Base-by-base conservation (phyloP, 2,113 vertebrate species). In the Poeciliopsis turrubarensis region DNA sequence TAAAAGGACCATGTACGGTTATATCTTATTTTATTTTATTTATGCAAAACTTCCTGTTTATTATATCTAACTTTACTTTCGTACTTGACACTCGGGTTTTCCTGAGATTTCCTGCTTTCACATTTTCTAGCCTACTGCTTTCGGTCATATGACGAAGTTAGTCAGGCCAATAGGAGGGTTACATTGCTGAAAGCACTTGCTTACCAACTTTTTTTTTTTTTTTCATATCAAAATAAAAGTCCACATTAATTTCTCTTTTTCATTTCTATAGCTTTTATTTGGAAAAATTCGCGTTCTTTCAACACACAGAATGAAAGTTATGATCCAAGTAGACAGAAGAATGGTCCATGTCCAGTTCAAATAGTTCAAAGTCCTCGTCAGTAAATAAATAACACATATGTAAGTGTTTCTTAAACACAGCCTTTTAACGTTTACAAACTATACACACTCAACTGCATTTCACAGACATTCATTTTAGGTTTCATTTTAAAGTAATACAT, bases 331-430 rank as follows among this genome's bases (percentile, higher is more conserved):
- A 74, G 51, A 70, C 17, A 7, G 64, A 6, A 26, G n/a, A 15
- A n/a, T 60, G 63, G 1, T 26, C 17, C 47, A 14, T 11, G 14
- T 27, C 22, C 26, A 25, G 64, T 29, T 8, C 27, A 61, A 17
- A 75, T 19, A 47, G 61, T 72, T 22, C n/a, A 47, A 82, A 75
- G 72, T 78, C 61, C 34, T 63, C 29, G 8, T 12, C 57, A 47
- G 34, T 68, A 70, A 80, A 89, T 80, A 84, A 78, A 89, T 81
- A 83, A 81, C n/a, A 72, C 44, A 74, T 44, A 10, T 51, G 34
- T 17, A 65, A 4, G 5, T 60, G 15, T 75, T 64, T 51, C 26
- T 25, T 9, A 9, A 25, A 51, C 29, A 41, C n/a, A 31, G 51
- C 41, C 11, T 32, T 47, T 17, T 15, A 31, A 68, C 10, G 25